Base-by-base conservation (phyloP, 2,797 vertebrate genomes). In the Tadarida brasiliensis region DNA sequence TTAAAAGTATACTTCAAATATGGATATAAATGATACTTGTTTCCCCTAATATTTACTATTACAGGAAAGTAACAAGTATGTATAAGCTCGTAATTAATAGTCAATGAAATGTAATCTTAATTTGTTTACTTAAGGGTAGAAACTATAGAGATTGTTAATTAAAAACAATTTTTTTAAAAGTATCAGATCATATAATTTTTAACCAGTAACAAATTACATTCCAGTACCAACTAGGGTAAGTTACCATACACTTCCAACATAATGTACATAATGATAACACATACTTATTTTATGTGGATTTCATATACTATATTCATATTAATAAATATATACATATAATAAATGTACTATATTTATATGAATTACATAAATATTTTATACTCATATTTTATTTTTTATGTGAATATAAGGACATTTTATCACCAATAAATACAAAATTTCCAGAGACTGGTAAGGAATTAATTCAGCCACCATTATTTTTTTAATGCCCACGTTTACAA, bases 91-190 rank as follows among this genome's bases (percentile, higher is more conserved):
- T 91, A 88, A 71, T 47, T 78, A 90, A 78, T 56, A 94, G 70
- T 92, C 54, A 93, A 90, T 87, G 24, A 95, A 87, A 93, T 82
- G 20, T 68, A 96, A 94, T 49, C 26, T 90, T 80, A 91, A 63
- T 47, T 87, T 97, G 33, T 77, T 3, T 65, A 95, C 15, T 26
- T 91, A 95, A 65, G 16, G 65, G 17, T 90, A 83, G 24, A 91
- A 77, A 90, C 44, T 44, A 94, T 44, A 9, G 76, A 89, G 7
- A 86, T 1, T 78, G 5, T 82, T 8, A 90, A 59, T 63, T 44
- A 44, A 44, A 44, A 44, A 44, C 39, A 44, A 44, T 44, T 44
- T 63, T 82, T 57, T 57, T 24, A 1, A 26, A 81, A 20, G 19
- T 83, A 95, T 44, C 22, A 92, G 44, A 70, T 39, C 17, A 81